Evolutionary conservation across 2,797 vertebrate species (phyloP).

Genomic region (Smutsia temminckii): DNA sequence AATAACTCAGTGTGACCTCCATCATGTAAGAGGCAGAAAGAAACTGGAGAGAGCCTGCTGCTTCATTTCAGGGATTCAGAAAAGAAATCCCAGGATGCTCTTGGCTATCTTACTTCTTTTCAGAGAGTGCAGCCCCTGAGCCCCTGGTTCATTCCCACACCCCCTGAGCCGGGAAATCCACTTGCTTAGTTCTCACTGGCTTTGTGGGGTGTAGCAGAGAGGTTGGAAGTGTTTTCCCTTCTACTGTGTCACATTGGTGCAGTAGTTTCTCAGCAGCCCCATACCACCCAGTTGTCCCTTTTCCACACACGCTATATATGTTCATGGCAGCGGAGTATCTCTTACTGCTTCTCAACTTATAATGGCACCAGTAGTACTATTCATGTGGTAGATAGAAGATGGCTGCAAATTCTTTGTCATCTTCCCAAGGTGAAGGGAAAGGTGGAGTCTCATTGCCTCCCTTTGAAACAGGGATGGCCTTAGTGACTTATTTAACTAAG

Average conservation of each 20-base stretch:
- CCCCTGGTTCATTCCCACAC: neutral
- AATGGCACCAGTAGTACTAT: neutral
- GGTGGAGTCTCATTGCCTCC: neutral
- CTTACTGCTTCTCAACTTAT: neutral
- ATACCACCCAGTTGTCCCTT: neutral
- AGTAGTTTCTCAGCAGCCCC: neutral
- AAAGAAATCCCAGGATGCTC: conserved; percentile 37
- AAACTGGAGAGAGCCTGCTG: conserved; percentile 3
- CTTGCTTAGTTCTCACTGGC: neutral
- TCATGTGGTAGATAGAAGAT: neutral
- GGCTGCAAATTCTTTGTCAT: neutral
- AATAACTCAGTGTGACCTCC: conserved; percentile 61
- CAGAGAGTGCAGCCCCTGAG: neutral
- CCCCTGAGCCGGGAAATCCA: neutral
- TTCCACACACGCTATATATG: neutral
- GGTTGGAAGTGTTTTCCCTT: neutral
- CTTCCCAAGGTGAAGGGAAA: neutral
- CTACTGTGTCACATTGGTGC: neutral
- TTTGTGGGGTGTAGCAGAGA: neutral
- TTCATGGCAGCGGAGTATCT: too few relatives aligned
- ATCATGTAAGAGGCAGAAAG: conserved; percentile 31
- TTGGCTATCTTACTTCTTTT: neutral
- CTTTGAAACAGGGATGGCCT: neutral
- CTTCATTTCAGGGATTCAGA: conserved; percentile 46
- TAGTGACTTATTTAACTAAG: neutral